These are phyloP conservation scores for Nephotettix cincticeps DNA, from an alignment of 1,140 invertebrate genomes.

Conservation along the genomic window DNA sequence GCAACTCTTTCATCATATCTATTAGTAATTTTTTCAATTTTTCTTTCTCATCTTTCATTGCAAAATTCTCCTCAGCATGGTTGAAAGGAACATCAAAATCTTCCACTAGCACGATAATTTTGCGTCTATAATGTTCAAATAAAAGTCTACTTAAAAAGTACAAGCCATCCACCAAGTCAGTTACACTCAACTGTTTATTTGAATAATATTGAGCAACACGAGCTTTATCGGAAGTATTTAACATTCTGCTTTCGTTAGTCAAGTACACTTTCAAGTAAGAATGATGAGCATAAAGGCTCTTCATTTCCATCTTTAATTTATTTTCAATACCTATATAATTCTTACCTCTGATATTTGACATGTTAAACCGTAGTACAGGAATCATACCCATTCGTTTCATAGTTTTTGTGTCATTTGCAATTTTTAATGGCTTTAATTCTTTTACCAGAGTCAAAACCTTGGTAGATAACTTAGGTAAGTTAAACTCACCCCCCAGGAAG, in stretches of 20 bases:
- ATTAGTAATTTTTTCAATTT: neutral
- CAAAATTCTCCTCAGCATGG: neutral
- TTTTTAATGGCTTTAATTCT: conserved; percentile 10
- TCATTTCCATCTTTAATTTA: neutral
- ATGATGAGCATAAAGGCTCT: neutral
- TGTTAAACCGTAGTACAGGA: neutral
- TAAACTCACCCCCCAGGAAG: neutral
- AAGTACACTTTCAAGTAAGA: neutral
- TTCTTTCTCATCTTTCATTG: neutral
- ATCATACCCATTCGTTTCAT: neutral
- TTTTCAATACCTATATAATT: neutral
- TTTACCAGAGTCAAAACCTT: neutral
- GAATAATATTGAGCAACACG: neutral
- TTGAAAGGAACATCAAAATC: conserved; percentile 5
- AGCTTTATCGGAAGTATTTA: neutral
- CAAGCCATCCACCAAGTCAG: neutral
- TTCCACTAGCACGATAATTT: conserved; percentile 1
- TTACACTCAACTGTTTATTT: neutral
- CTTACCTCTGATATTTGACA: neutral
- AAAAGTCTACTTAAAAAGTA: neutral
- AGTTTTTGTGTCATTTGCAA: neutral
- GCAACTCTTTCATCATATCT: neutral
- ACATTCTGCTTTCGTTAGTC: neutral
- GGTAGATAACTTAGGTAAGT: neutral
- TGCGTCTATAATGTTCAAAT: neutral